Evolutionary conservation across 2,888 invertebrate genomes (phyloP), one percentile per base, ranked within the genome.

Genomic region (Augochlorella aurata): DNA sequence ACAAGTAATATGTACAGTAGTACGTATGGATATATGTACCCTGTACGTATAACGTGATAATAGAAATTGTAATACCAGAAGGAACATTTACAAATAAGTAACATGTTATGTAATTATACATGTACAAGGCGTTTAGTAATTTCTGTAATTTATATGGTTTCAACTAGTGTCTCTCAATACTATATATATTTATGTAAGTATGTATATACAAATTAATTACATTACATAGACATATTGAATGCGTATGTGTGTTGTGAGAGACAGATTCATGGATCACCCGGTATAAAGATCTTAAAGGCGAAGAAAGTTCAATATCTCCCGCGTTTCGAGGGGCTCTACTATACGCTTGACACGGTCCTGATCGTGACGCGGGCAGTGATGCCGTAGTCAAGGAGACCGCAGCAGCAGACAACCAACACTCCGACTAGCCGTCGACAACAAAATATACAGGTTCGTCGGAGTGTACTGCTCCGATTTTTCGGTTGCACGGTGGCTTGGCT

Each of bases 381-480:
- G 93, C 93, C 93, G 93, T 93, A 93, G 93, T 90, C 93, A 93
- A 93, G 93, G 93, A 91, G 93, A 93, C 93, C 91, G 89, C 88
- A 89, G 90, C 87, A 92, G 92, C 92, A 92, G 93, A 92, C 92
- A 92, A 93, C 91, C 90, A 90, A 91, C 91, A 91, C 89, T 91
- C 88, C 89, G 88, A 87, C 89, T 88, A 89, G 90, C 86, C 89
- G 88, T 87, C 83, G 89, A 91, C 89, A 91, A 90, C 89, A 89
- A 89, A 89, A 89, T 88, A 89, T 81, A 86, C 84, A 83, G 84
- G 82, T 88, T 82, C 74, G 87, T 88, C 88, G 86, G 88, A 85
- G 88, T 88, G 84, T 85, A 77, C 85, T 85, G 88, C 86, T 87
- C 83, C 88, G 81, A 77, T 85, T 85, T 83, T 89, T 82, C 77